phyloP scores from a whole-genome alignment of 2,797 vertebrate species.

The Selene dorsalis region DNA sequence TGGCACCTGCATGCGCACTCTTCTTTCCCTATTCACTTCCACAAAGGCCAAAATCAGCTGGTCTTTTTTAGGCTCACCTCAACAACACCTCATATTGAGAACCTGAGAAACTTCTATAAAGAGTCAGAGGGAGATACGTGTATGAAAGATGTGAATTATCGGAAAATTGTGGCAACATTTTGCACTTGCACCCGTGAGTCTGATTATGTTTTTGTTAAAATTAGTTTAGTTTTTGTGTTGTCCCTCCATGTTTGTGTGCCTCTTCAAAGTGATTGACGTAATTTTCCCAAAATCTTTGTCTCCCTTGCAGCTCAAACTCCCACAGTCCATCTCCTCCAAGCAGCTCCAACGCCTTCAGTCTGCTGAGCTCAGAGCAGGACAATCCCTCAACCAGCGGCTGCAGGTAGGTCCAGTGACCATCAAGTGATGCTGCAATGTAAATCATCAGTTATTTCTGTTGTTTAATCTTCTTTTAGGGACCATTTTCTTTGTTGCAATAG shows the following conservation, averaged over 20 bases:
- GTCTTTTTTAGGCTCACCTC: conserved; percentile 36
- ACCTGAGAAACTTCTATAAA: not conserved
- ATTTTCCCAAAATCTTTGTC: not conserved
- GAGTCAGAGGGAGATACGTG: not conserved
- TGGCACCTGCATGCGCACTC: not conserved
- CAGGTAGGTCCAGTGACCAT: conserved; percentile 83
- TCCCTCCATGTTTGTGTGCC: not conserved
- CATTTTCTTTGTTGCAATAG: not conserved
- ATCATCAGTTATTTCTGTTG: not conserved
- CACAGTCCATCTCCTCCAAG: conserved; percentile 84
- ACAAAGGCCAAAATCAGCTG: conserved; percentile 29
- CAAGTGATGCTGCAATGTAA: too few relatives aligned
- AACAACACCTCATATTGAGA: conserved; percentile 21
- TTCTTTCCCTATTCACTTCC: not conserved
- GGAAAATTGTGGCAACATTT: not conserved
- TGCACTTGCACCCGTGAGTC: not conserved
- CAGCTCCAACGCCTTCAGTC: conserved; percentile 90
- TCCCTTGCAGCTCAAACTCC: conserved; percentile 81
- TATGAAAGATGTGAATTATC: conserved; percentile 12
- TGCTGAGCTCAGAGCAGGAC: conserved; percentile 91
- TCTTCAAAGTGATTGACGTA: not conserved
- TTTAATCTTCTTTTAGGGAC: not conserved
- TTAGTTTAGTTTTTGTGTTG: not conserved
- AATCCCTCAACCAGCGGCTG: conserved; percentile 92
- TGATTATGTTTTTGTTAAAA: not conserved